These are phyloP conservation scores for Polylopha cassiicola DNA, from an alignment of 2,888 invertebrate species.

Conservation along the genomic window DNA sequence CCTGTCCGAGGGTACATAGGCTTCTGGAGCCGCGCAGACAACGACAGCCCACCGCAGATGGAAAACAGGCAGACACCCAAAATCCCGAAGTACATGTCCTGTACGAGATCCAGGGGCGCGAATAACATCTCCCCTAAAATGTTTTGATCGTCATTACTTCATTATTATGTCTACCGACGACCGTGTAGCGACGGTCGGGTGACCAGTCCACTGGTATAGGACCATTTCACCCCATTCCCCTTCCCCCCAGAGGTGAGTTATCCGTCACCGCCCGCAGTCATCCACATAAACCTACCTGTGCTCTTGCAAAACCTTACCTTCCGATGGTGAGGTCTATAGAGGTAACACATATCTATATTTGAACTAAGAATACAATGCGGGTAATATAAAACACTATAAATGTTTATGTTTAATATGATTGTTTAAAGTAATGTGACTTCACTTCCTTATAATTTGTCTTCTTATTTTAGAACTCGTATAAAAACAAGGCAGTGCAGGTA, in stretches of 20 bases:
- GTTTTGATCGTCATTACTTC: slow-evolving; percentile 25
- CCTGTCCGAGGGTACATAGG: slow-evolving; percentile 51
- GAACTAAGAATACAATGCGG: neutral
- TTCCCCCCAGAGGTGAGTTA: too few species aligned
- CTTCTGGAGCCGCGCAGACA: slow-evolving; percentile 42
- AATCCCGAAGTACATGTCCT: slow-evolving; percentile 66
- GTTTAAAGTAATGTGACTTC: slow-evolving; percentile 27
- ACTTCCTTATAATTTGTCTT: too few species aligned
- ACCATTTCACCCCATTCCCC: too few species aligned
- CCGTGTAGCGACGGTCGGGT: too few species aligned
- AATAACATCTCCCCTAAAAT: slow-evolving; percentile 68
- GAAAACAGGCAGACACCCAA: slow-evolving; percentile 55
- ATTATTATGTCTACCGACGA: too few species aligned
- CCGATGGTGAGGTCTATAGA: too few species aligned
- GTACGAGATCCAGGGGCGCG: slow-evolving; percentile 65
- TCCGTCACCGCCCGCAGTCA: too few species aligned
- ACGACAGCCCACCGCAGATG: slow-evolving; percentile 51
- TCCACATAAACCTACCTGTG: too few species aligned
- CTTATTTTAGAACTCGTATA: too few species aligned
- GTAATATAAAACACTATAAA: neutral
- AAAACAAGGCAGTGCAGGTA: too few species aligned
- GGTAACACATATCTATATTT: neutral
- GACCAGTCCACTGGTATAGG: too few species aligned
- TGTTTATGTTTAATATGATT: neutral
- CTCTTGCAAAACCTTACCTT: too few species aligned